phyloP scores from a whole-genome alignment of 2,797 vertebrate species.

The Cynopterus sphinx region DNA sequence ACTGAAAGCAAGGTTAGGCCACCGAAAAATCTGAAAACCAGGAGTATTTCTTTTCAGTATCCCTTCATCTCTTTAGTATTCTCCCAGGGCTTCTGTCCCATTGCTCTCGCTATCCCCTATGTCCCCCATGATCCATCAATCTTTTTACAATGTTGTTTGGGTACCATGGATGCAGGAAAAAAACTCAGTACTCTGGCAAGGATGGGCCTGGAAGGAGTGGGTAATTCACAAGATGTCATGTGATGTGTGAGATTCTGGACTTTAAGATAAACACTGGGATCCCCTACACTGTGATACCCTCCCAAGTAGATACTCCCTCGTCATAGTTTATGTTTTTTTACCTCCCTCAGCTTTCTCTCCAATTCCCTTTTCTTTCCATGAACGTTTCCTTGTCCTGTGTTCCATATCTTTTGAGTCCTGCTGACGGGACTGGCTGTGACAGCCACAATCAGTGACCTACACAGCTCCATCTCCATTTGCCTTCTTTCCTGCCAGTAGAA shows the following conservation, averaged over 20 bases:
- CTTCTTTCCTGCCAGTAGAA: neutral
- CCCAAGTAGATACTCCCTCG: neutral
- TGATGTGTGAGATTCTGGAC: neutral
- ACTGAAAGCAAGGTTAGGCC: neutral
- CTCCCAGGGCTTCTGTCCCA: neutral
- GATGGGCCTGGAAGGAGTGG: neutral
- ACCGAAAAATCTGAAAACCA: neutral
- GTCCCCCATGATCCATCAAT: neutral
- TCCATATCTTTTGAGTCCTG: neutral
- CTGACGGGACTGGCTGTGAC: neutral
- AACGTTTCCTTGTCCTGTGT: neutral
- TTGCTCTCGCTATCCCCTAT: neutral
- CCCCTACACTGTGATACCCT: neutral
- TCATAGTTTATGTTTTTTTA: neutral
- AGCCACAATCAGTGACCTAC: neutral
- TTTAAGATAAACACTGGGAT: neutral
- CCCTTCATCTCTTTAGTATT: neutral
- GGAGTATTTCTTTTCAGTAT: neutral
- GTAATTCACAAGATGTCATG: no score
- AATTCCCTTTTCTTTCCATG: neutral
- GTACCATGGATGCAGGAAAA: neutral
- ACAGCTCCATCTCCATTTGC: neutral
- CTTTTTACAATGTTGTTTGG: neutral
- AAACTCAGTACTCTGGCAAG: neutral
- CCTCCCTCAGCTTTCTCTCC: neutral